phyloP scores from a whole-genome alignment of 2,797 vertebrate genomes.

The Schizopygopsis malacanthus region DNA sequence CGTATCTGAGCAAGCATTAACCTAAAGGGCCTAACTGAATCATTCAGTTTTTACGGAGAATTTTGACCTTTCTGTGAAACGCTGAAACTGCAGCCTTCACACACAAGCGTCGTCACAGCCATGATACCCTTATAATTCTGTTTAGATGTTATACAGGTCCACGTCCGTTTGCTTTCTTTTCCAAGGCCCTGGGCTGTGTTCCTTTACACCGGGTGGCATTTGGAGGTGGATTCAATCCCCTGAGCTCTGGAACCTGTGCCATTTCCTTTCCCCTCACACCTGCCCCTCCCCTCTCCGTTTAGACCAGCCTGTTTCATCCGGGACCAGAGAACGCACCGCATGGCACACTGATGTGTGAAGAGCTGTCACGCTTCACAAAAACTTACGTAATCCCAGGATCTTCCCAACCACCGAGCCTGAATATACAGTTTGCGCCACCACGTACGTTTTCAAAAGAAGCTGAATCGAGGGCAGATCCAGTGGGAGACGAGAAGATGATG shows the following conservation, averaged over 20 bases:
- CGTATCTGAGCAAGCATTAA: neutral
- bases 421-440: constrained; percentile 5
- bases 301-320: constrained; percentile 61
- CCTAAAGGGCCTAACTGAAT: constrained; percentile 4
- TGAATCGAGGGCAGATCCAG: constrained; percentile 47
- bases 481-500: constrained; percentile 19
- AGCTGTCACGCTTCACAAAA: constrained; percentile 60
- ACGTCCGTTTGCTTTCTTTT: neutral
- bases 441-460: constrained; percentile 25
- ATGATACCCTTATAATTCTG: constrained; percentile 20
- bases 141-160: constrained; percentile 21
- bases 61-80: constrained; percentile 26
- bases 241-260: constrained; percentile 65
- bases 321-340: constrained; percentile 12
- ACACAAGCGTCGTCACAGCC: constrained; percentile 9
- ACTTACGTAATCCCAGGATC: constrained; percentile 61
- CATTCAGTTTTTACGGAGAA: neutral
- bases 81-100: constrained; percentile 30
- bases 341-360: constrained; percentile 70
- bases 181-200: constrained; percentile 2
- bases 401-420: constrained; percentile 47
- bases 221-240: constrained; percentile 58
- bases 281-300: constrained; percentile 38
- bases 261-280: constrained; percentile 50
- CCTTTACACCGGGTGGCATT: constrained; percentile 41